Evolutionary conservation across 2,113 vertebrate species (phyloP).

Genomic region (Nannobrachium achirus): DNA sequence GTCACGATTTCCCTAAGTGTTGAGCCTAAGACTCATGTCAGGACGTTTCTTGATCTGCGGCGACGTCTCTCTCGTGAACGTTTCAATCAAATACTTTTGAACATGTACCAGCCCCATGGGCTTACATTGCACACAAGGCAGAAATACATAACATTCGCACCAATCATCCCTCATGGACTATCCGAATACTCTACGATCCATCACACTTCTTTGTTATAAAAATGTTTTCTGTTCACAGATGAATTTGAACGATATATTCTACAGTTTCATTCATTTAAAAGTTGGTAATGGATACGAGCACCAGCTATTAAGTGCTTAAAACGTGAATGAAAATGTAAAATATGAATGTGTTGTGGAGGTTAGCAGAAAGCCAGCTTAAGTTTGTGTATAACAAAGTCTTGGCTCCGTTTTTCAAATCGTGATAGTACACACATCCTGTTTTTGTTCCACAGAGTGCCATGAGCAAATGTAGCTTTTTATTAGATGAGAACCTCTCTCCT

Average conservation of each 20-base stretch:
- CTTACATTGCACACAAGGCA: not conserved
- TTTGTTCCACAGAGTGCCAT: slow-evolving; percentile 17
- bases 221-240: not conserved
- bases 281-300: slow-evolving; percentile 10
- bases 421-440: not conserved
- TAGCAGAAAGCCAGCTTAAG: slow-evolving; percentile 1
- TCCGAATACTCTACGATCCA: not conserved
- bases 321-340: slow-evolving; percentile 13
- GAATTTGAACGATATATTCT: not conserved
- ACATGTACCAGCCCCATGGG: not conserved
- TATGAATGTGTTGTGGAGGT: not conserved
- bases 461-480: not conserved
- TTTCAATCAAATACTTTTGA: not conserved
- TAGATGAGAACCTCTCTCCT: slow-evolving; percentile 5
- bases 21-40: not conserved
- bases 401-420: not conserved
- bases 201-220: not conserved
- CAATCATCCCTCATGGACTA: not conserved
- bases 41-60: not conserved
- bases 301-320: not conserved
- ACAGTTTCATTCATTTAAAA: not conserved
- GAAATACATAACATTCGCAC: not conserved
- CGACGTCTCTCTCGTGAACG: slow-evolving; percentile 4
- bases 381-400: slow-evolving; percentile 2
- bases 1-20: slow-evolving; percentile 7